Conservation (phyloP, 2,888 invertebrate species). For the Drosophila tripunctata region DNA sequence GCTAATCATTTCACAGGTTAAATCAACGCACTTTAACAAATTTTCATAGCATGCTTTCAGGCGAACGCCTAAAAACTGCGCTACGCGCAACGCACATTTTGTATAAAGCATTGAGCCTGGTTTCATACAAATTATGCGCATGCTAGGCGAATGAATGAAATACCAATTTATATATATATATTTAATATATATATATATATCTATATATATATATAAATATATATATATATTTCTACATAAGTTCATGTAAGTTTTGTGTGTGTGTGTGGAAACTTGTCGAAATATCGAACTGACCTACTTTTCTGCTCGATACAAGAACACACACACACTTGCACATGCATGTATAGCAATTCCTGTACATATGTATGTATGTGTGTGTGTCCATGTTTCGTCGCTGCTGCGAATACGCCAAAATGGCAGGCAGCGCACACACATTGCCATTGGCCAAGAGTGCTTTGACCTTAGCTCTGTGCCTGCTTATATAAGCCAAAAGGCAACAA, state of each 20-base stretch:
- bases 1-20: too few relatives aligned
- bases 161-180: slow-evolving; percentile 6
- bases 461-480: slow-evolving; percentile 73
- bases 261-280: slow-evolving; percentile 50
- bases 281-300: slow-evolving; percentile 80
- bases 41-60: slow-evolving; percentile 36
- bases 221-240: slow-evolving; percentile 17
- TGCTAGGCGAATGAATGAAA: slow-evolving; percentile 29
- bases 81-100: background rate
- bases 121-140: slow-evolving; percentile 20
- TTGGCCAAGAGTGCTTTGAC: slow-evolving; percentile 74
- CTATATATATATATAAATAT: background rate
- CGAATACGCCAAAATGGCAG: slow-evolving; percentile 46
- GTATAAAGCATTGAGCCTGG: background rate
- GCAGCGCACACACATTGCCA: slow-evolving; percentile 36
- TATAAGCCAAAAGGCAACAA: slow-evolving; percentile 46
- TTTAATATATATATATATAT: slow-evolving; percentile 10
- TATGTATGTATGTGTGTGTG: slow-evolving; percentile 20
- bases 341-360: background rate
- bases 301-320: slow-evolving; percentile 54
- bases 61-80: too few relatives aligned
- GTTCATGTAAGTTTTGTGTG: slow-evolving; percentile 29
- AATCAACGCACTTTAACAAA: too few relatives aligned
- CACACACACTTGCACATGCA: slow-evolving; percentile 14
- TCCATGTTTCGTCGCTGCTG: slow-evolving; percentile 39